Percentiles rank a stretch among this genome's conserved stretches.
Conservation (phyloP, 2,888 invertebrate species). For the Ceraclea dissimilis region DNA sequence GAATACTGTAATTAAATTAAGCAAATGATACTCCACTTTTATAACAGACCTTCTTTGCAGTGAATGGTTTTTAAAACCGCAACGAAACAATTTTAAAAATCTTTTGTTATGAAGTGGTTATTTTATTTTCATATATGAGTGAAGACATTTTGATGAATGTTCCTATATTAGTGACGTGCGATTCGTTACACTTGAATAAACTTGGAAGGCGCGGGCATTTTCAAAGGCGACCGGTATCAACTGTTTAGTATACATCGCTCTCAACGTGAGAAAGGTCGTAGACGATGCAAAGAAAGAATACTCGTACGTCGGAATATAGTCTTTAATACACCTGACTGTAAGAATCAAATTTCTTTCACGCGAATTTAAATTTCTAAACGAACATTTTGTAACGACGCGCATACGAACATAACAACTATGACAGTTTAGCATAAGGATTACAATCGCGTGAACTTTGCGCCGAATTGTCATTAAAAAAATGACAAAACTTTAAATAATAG, state of each 20-base stretch:
- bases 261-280: neutral
- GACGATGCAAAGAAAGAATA: neutral
- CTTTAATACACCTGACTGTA: slow-evolving; percentile 22
- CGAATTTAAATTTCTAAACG: slow-evolving; percentile 24
- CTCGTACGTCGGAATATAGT: too few relatives aligned
- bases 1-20: too few relatives aligned
- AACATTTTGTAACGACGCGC: neutral
- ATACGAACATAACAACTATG: neutral
- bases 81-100: too few relatives aligned
- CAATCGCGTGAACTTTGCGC: neutral
- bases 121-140: too few relatives aligned
- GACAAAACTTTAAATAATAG: too few relatives aligned
- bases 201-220: neutral
- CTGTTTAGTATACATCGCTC: neutral
- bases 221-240: neutral
- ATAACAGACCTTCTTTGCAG: too few relatives aligned
- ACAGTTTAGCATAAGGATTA: neutral
- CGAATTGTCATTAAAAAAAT: neutral
- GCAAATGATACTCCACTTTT: too few relatives aligned
- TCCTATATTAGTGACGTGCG: neutral
- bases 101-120: too few relatives aligned
- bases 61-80: too few relatives aligned
- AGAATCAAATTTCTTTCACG: slow-evolving; percentile 21
- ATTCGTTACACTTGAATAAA: neutral
- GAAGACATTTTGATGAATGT: neutral